These are phyloP conservation scores for Chamaetylas fuelleborni DNA, from an alignment of 2,113 vertebrate species.

Conservation along the genomic window DNA sequence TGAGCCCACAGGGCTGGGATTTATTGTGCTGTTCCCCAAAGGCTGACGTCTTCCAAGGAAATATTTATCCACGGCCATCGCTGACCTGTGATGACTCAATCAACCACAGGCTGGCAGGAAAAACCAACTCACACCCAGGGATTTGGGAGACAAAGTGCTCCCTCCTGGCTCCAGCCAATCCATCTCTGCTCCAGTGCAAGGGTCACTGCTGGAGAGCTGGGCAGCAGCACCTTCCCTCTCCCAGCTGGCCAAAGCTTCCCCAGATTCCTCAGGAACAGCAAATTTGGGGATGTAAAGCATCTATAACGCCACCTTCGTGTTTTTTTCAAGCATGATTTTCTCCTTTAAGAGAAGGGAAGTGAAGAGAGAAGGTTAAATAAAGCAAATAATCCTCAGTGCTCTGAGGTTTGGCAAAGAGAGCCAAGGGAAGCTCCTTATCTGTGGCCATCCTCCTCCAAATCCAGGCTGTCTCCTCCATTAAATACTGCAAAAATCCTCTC, in stretches of 20 bases:
- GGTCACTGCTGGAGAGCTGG: background rate
- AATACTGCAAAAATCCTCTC: constrained; percentile 27
- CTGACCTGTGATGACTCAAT: constrained; percentile 63
- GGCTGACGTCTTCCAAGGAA: constrained; percentile 39
- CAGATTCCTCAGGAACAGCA: background rate
- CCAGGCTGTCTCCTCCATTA: constrained; percentile 25
- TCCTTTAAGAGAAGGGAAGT: background rate
- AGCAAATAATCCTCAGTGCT: constrained; percentile 10
- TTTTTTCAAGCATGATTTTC: background rate
- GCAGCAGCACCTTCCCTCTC: background rate
- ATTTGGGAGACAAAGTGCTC: constrained; percentile 47
- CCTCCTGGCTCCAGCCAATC: constrained; percentile 30
- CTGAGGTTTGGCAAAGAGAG: background rate
- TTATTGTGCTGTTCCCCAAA: constrained; percentile 20
- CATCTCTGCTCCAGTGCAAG: constrained; percentile 19
- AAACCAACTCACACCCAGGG: constrained; percentile 32
- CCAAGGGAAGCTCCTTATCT: constrained; percentile 46
- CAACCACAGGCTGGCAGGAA: constrained; percentile 27
- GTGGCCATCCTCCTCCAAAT: constrained; percentile 46
- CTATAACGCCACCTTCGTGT: background rate
- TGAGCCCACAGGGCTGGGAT: background rate
- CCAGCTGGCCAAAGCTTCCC: background rate
- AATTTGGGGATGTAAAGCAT: background rate
- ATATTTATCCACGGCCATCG: constrained; percentile 43
- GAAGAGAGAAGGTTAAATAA: background rate